Base-by-base conservation (phyloP, 2,888 invertebrate genomes). In the Cephus spinipes region DNA sequence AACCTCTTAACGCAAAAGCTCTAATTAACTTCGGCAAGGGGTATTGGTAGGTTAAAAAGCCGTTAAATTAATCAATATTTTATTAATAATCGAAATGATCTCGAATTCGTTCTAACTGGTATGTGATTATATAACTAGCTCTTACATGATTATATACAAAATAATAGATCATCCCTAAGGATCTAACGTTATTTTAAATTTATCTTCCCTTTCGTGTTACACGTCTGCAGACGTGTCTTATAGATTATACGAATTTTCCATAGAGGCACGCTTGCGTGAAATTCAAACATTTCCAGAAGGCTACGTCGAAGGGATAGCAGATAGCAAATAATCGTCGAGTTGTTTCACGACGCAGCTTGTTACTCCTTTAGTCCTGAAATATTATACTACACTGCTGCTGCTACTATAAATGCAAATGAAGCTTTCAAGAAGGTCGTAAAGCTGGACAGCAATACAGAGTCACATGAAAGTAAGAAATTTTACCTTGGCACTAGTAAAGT, bases 351-450 rank as follows among this genome's bases (percentile, higher is more conserved):
- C 55, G 75, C 68, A 75, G 68, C 69, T 68, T 68, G 76, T 69
- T 76, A 69, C 23, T 55, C 23, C 23, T 55, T 55, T 55, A 55
- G 23, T 55, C 55, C 55, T 55, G 9, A 23, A 55, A 55, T 23
- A 55, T 55, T 55, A 9, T 55, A 23, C 23, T 23, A 55, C 55
- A 23, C 23, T 23, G 55, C 23, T 33, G 30, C 33, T 31, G 33
- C 68, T 33, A 36, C 76, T 34, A 76, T 76, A 69, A 76, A 76
- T 68, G 76, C 35, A 69, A 76, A 76, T 69, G 34, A 75, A 69
- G 33, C 68, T 68, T 75, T 75, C 71, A 31, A 33, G 31, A 71
- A 31, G 71, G 11, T 30, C 71, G 4, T 55, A 74, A 11, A 74
- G 30, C n/a, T 30, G 12, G 33, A 11, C 74, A 12, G 35, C 23